Evolutionary conservation across 2,888 invertebrate species (phyloP).

Genomic region (Drosophila niveifrons): DNA sequence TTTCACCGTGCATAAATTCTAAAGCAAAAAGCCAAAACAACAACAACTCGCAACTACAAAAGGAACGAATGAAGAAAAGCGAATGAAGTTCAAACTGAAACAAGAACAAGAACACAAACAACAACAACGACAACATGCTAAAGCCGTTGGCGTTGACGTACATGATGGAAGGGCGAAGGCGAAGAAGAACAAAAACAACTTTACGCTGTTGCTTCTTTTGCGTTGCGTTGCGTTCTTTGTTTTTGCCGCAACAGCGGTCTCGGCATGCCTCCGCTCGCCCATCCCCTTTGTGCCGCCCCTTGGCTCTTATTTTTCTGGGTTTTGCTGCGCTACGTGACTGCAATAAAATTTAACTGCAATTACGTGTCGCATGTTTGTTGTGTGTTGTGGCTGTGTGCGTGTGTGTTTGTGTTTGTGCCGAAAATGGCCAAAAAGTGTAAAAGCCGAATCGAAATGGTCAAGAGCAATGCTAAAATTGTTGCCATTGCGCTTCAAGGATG

Average conservation of each 20-base stretch:
- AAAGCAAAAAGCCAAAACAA: conserved; percentile 26
- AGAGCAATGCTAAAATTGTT: conserved; percentile 21
- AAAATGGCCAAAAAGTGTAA: conserved; percentile 46
- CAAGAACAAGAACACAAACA: conserved; percentile 35
- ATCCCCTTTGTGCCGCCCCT: conserved; percentile 4
- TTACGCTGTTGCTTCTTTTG: conserved; percentile 49
- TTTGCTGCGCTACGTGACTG: conserved; percentile 65
- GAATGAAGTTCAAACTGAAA: conserved; percentile 60
- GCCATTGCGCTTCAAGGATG: conserved; percentile 50
- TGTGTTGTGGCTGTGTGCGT: too few species aligned
- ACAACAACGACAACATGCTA: conserved; percentile 23
- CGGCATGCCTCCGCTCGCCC: conserved; percentile 1
- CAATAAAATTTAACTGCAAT: conserved; percentile 78
- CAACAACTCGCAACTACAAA: conserved; percentile 10
- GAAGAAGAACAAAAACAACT: conserved; percentile 36
- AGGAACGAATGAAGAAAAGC: conserved; percentile 12
- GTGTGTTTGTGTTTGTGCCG: conserved; percentile 32
- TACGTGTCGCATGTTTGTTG: conserved; percentile 63
- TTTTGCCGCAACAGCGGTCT: conserved; percentile 52
- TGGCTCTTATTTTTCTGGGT: conserved; percentile 29
- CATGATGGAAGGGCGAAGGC: conserved; percentile 19
- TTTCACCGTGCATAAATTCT: conserved; percentile 72
- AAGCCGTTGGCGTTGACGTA: conserved; percentile 49
- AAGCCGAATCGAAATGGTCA: conserved; percentile 37
- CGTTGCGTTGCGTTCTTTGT: conserved; percentile 50